A percentile compares a stretch with the other conserved stretches of the same genome.
These are phyloP conservation scores for Brachionus rotundiformis DNA, from an alignment of 1,140 invertebrate species.

Conservation along the genomic window DNA sequence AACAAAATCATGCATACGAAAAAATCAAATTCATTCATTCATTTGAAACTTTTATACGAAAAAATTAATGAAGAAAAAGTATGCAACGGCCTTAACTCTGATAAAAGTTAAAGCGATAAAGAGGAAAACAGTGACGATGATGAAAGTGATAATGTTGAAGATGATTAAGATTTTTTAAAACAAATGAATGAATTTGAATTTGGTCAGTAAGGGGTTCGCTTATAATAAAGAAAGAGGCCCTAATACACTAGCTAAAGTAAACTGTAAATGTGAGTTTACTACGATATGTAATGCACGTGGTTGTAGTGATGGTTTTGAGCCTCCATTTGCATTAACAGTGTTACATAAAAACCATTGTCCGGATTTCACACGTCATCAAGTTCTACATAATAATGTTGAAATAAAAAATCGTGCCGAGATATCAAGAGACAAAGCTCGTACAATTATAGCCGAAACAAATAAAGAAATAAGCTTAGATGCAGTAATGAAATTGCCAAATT, in stretches of 20 bases:
- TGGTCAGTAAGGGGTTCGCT: neutral
- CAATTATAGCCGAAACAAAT: neutral
- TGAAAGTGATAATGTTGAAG: neutral
- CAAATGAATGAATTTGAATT: neutral
- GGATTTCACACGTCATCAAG: neutral
- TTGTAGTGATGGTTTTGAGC: neutral
- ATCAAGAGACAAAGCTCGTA: neutral
- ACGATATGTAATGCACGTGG: slow-evolving; percentile 2
- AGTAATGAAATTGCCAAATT: neutral
- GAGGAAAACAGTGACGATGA: neutral
- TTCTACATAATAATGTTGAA: neutral
- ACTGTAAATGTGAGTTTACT: neutral
- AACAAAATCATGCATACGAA: neutral
- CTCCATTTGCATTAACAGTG: neutral
- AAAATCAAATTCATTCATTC: no score
- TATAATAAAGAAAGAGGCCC: neutral
- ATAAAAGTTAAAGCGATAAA: neutral
- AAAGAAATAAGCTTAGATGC: neutral
- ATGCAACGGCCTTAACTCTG: neutral
- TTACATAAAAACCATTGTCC: slow-evolving; percentile 1
- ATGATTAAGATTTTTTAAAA: neutral
- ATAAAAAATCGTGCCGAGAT: slow-evolving; percentile 1
- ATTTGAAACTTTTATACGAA: no score
- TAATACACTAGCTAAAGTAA: neutral
- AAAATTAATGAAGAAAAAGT: neutral